Evolutionary conservation across 2,888 invertebrate species (phyloP).

Genomic region (Chrysotoxum bicinctum): DNA sequence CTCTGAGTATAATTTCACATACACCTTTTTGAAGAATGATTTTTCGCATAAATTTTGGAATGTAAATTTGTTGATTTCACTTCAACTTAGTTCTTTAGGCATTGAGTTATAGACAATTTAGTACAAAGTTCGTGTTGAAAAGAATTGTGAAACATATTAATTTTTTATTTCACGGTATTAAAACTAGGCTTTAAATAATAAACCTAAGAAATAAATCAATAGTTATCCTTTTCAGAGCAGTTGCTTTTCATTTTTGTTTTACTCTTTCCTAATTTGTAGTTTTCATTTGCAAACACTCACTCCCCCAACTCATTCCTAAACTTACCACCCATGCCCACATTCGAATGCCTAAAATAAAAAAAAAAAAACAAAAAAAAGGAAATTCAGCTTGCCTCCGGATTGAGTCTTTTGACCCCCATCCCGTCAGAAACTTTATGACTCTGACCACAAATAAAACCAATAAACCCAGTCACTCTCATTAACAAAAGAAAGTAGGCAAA

Average conservation of each 20-base stretch:
- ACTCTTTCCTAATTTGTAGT: neutral
- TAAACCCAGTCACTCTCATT: slow-evolving; percentile 39
- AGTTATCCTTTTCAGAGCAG: too few relatives aligned
- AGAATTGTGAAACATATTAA: neutral
- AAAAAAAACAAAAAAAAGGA: neutral
- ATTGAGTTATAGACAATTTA: too few relatives aligned
- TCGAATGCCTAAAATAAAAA: neutral
- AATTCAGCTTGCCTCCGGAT: slow-evolving; percentile 34
- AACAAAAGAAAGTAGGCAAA: slow-evolving; percentile 48
- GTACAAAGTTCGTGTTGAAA: neutral
- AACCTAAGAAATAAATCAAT: too few relatives aligned
- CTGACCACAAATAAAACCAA: slow-evolving; percentile 33
- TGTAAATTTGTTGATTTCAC: too few relatives aligned
- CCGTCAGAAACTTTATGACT: slow-evolving; percentile 5
- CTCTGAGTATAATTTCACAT: too few relatives aligned
- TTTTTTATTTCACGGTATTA: neutral
- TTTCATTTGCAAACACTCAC: neutral
- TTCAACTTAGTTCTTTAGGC: too few relatives aligned
- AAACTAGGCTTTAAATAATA: neutral
- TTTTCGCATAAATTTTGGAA: too few relatives aligned
- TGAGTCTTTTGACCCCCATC: slow-evolving; percentile 43
- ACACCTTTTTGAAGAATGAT: too few relatives aligned
- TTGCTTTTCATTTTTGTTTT: too few relatives aligned
- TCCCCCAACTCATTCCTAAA: neutral
- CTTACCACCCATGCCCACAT: neutral